Conservation (phyloP, 2,797 vertebrate genomes). For the Tragopan temminckii region DNA sequence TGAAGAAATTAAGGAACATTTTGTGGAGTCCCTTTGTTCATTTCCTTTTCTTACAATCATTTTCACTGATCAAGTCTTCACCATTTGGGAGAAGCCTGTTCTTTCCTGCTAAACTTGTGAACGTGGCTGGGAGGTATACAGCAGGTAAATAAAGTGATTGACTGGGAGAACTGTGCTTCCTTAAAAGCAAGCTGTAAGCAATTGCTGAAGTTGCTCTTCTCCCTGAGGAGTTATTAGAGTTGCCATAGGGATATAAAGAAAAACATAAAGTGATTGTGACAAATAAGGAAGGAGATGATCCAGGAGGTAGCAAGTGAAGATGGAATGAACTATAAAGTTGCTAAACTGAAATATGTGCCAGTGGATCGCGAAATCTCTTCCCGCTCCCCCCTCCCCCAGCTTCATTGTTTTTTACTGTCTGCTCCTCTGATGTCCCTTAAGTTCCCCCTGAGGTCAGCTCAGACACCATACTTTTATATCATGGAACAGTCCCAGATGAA, state of each 20-base stretch:
- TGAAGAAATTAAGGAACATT: background rate
- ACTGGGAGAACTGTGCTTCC: background rate
- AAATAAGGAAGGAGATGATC: background rate
- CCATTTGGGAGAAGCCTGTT: background rate
- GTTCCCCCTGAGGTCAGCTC: background rate
- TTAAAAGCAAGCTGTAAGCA: background rate
- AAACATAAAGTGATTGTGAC: background rate
- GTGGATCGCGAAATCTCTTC: background rate
- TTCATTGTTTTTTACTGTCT: background rate
- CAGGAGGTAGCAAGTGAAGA: background rate
- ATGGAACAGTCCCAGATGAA: background rate
- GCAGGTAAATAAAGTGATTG: background rate
- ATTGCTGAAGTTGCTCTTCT: background rate
- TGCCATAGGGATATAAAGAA: slow-evolving; percentile 42
- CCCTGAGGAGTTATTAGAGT: background rate
- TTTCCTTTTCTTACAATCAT: background rate
- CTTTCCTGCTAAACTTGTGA: background rate
- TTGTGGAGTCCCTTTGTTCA: background rate
- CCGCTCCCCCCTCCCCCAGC: too few relatives aligned
- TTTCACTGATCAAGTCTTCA: background rate
- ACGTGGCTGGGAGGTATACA: background rate
- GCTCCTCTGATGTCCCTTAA: background rate
- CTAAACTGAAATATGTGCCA: background rate
- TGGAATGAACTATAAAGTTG: background rate
- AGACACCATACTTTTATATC: background rate